Evolutionary conservation across 2,797 vertebrate species (phyloP).

Genomic region (Myiotriccus ornatus): DNA sequence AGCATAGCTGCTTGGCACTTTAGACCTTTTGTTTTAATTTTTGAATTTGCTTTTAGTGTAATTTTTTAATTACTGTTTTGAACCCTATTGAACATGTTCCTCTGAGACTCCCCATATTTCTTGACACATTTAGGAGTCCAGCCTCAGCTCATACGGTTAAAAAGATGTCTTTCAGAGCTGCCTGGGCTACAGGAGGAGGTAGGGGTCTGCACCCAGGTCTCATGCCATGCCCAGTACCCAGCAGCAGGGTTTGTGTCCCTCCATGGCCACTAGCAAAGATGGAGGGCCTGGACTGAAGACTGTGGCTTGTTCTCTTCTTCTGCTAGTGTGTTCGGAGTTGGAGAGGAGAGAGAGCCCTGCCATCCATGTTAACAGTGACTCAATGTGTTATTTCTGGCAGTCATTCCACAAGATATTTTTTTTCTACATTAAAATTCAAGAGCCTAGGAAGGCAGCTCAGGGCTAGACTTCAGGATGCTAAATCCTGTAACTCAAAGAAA

Average conservation of each 20-base stretch:
- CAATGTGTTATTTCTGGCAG: conserved; percentile 57
- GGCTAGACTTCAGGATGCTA: background rate
- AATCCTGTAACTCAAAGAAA: background rate
- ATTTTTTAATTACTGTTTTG: background rate
- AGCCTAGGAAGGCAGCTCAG: background rate
- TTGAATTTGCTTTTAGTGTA: background rate
- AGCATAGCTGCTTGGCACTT: background rate
- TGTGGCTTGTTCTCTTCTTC: background rate
- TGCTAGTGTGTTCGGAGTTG: background rate
- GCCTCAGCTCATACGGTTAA: background rate
- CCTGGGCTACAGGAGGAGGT: background rate
- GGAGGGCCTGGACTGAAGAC: background rate
- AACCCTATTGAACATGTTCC: background rate
- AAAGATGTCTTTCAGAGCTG: background rate
- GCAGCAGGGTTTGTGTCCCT: background rate
- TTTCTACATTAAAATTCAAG: conserved; percentile 47
- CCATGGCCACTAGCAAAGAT: background rate
- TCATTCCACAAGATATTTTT: conserved; percentile 11
- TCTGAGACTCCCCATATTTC: background rate
- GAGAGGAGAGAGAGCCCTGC: background rate
- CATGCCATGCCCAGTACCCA: background rate
- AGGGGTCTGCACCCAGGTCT: background rate
- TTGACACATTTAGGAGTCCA: background rate
- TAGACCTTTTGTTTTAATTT: background rate
- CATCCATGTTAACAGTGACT: background rate